phyloP scores from a whole-genome alignment of 2,113 vertebrate species.

The Microcebus ravelobensis region DNA sequence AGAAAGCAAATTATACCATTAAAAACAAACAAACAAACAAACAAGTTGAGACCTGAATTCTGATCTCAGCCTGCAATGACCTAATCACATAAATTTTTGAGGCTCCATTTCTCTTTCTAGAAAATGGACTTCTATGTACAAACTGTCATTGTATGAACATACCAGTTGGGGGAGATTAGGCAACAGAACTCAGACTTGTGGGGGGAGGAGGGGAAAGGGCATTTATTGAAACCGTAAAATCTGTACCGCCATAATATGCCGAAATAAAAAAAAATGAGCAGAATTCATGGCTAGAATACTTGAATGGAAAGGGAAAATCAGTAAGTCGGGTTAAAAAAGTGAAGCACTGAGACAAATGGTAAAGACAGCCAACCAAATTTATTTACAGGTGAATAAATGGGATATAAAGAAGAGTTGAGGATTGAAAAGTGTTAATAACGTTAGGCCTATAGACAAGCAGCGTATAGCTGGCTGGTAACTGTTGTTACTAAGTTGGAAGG shows the following conservation, averaged over 20 bases:
- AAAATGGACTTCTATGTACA: neutral
- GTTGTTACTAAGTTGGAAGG: neutral
- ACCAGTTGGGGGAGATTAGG: neutral
- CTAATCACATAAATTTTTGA: neutral
- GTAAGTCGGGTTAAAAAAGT: neutral
- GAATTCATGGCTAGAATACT: neutral
- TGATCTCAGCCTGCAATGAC: neutral
- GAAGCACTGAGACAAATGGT: neutral
- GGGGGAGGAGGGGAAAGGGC: too few relatives aligned
- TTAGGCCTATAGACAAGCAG: too few relatives aligned
- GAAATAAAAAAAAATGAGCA: neutral
- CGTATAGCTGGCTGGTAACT: neutral
- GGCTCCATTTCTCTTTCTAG: neutral
- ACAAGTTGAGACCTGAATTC: neutral
- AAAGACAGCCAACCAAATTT: neutral
- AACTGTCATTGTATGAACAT: neutral
- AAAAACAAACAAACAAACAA: neutral
- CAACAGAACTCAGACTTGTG: neutral
- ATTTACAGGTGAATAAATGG: neutral
- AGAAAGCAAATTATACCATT: neutral
- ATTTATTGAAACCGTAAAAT: too few relatives aligned
- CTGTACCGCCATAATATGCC: too few relatives aligned
- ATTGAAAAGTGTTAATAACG: neutral
- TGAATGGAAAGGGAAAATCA: neutral
- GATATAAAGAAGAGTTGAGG: neutral